Percentiles rank a stretch among this genome's conserved stretches.
phyloP scores from a whole-genome alignment of 2,113 vertebrate species.

The Bos javanicus region DNA sequence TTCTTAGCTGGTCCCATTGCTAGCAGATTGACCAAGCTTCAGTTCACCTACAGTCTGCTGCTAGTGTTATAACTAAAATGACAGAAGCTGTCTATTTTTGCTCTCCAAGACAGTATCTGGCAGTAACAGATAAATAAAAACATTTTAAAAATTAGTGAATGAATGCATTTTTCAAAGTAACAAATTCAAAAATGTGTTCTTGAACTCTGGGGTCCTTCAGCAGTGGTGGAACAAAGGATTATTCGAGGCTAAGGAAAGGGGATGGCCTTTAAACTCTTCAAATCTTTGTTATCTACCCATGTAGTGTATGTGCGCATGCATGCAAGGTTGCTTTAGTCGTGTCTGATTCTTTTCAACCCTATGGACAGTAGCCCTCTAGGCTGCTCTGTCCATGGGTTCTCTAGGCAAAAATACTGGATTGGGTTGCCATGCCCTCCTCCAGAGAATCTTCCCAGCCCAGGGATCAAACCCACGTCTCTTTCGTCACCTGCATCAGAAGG shows the following conservation, averaged over 20 bases:
- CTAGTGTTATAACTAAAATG: not conserved
- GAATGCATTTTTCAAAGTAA: not conserved
- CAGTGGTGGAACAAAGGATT: not conserved
- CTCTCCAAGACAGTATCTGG: not conserved
- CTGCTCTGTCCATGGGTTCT: not conserved
- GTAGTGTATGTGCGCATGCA: fast-evolving
- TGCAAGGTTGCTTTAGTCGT: not conserved
- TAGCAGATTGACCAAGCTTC: not conserved
- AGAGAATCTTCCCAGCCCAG: not conserved
- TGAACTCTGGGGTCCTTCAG: not conserved
- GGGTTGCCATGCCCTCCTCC: not conserved
- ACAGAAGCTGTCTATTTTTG: not conserved
- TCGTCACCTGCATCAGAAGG: not conserved
- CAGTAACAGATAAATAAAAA: not conserved
- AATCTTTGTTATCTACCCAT: not conserved
- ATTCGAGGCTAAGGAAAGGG: not conserved
- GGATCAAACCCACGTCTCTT: not conserved
- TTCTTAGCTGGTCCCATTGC: not conserved
- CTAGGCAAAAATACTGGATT: not conserved
- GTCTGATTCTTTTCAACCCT: not conserved
- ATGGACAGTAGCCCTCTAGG: not conserved
- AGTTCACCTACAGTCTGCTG: not conserved
- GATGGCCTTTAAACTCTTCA: not conserved
- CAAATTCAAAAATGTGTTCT: not conserved
- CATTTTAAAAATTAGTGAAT: not conserved